Conservation (phyloP, 2,888 invertebrate species). For the Homarus gammarus region DNA sequence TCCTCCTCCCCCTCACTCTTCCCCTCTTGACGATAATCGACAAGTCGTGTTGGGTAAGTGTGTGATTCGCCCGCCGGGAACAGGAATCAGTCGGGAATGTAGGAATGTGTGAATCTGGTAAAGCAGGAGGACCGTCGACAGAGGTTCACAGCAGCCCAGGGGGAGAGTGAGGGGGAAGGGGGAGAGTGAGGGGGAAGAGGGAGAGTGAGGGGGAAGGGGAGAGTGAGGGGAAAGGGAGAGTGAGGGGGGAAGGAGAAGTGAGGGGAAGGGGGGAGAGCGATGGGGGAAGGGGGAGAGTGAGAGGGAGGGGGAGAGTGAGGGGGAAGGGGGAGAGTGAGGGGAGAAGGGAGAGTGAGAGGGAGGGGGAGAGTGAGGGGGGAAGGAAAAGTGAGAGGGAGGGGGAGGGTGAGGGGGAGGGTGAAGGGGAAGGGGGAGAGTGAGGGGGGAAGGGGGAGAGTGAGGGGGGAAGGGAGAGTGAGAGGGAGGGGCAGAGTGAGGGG, state of each 20-base stretch:
- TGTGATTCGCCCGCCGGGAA: conserved; percentile 68
- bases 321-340: background rate
- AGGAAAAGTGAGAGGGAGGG: background rate
- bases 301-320: background rate
- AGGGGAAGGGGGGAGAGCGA: background rate
- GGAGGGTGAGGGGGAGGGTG: background rate
- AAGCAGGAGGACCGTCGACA: conserved; percentile 58
- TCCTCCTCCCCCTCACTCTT: conserved; percentile 14
- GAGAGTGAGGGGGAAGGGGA: background rate
- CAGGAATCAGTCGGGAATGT: conserved; percentile 71
- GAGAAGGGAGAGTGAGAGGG: background rate
- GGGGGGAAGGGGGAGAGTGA: conserved; percentile 22
- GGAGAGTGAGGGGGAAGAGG: background rate
- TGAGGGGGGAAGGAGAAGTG: conserved; percentile 14
- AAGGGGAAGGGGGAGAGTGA: background rate
- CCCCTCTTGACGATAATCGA: conserved; percentile 64
- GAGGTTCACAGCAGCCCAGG: background rate
- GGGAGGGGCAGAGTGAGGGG: background rate
- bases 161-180: conserved; percentile 23
- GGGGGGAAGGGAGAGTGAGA: background rate
- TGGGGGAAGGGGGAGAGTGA: background rate
- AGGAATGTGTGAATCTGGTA: conserved; percentile 70
- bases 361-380: background rate
- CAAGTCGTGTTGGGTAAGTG: conserved; percentile 71
- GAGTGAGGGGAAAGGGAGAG: conserved; percentile 7